Base-by-base conservation (phyloP, 1,140 invertebrate genomes). In the Drosophila pruinosa region DNA sequence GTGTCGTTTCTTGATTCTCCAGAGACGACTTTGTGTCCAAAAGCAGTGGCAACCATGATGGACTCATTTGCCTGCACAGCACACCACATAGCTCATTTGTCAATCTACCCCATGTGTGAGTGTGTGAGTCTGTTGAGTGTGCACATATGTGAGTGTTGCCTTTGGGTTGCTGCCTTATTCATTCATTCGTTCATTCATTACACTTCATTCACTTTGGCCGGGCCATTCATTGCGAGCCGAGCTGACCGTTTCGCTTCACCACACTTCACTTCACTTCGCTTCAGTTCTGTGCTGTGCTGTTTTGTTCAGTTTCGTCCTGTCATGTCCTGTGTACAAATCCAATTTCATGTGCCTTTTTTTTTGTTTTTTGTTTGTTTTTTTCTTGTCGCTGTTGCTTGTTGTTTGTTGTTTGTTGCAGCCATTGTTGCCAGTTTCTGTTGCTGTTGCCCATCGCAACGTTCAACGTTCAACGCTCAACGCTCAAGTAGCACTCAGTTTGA, bases 341-440 rank as follows among this genome's bases (percentile, higher is more conserved):
- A 74, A 80, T 86, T 86, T 86, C 57, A 77, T 73, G 47, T 47
- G 64, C 41, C 71, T 74, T 75, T 73, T 81, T 72, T 57, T 65
- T 50, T 38, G 31, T 52, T 22, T 14, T 39, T 34, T 43, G 2
- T 3, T 14, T 52, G 22, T 38, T 45, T 10, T 22, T 12, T 22
- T 45, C 17, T 59, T 57, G 53, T 67, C 31, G 57, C 19, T 69
- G 53, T 83, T 83, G 75, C 48, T 65, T 75, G 36, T 45, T 36
- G 41, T n/a, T 52, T 47, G 43, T 54, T 57, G 41, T 17, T 41
- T 56, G 45, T 54, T 57, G 41, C 14, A 15, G 21, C 28, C 14
- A 24, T 56, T 41, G 45, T 53, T 50, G 22, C 4, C 34, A 22
- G 43, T 24, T 22, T 45, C 53, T 14, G 54, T 71, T 53, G 54